Evolutionary conservation across 2,888 invertebrate genomes (phyloP), one percentile per base, ranked within the genome.

Genomic region (Hirudinaria manillensis): DNA sequence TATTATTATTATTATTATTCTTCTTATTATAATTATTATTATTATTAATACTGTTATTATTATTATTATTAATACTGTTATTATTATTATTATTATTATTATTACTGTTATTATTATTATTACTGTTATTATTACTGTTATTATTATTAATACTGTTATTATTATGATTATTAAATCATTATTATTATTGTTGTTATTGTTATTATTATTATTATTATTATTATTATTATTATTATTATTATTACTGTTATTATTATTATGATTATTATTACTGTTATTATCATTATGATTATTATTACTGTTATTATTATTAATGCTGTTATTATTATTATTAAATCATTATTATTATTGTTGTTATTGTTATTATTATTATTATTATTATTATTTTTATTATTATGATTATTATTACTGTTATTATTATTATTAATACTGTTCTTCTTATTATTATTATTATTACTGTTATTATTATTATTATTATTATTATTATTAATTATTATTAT

Each of bases 261-360:
- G 10, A 38, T 38, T 38, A 38, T 38, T 38, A 67, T 67, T 67
- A 29, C 24, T 67, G 24, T 67, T 67, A 67, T 67, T 67, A 67
- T 67, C 32, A 27, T 67, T 67, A 34, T 24, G 7, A 67, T 67
- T 67, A 67, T 68, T 68, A 13, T 2, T 68, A 1, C 21, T 19
- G 13, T 61, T 61, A 29, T 45, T n/a, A n/a, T n/a, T n/a, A n/a
- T n/a, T n/a, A n/a, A n/a, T n/a, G n/a, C n/a, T n/a, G n/a, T n/a
- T n/a, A n/a, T n/a, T n/a, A n/a, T n/a, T n/a, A n/a, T n/a, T n/a
- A n/a, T n/a, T n/a, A n/a, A n/a, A n/a, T n/a, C n/a, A n/a, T n/a
- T n/a, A n/a, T n/a, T n/a, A n/a, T n/a, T n/a, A n/a, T n/a, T 21
- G 21, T 21, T 16, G 21, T 53, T 21, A 16, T 53, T 21, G 21